phyloP scores from a whole-genome alignment of 2,797 vertebrate genomes.

The Catostomus latipinnis region DNA sequence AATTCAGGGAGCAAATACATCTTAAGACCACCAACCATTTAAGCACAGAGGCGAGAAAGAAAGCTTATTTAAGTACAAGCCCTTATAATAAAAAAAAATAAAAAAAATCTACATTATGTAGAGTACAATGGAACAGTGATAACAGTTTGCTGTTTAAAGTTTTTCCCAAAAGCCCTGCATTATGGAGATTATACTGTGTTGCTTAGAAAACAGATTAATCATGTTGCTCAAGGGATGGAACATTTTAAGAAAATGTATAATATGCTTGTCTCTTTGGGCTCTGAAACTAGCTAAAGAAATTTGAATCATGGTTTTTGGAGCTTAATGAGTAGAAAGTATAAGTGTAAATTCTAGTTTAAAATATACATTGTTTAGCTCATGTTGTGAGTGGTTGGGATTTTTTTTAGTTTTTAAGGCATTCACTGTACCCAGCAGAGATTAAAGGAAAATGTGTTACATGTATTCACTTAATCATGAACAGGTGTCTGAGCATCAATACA shows the following conservation, averaged over 20 bases:
- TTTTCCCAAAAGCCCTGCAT: slow-evolving; percentile 46
- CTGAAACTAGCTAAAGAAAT: slow-evolving; percentile 28
- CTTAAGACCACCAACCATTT: neutral
- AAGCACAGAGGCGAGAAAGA: neutral
- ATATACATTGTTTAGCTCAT: neutral
- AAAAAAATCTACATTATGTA: neutral
- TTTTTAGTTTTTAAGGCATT: too few species aligned
- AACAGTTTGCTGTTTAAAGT: slow-evolving; percentile 43
- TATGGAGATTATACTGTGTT: slow-evolving; percentile 42
- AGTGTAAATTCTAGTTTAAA: too few species aligned
- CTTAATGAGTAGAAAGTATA: too few species aligned
- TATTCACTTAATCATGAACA: too few species aligned
- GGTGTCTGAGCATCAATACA: too few species aligned
- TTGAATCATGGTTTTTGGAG: neutral
- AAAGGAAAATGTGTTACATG: too few species aligned
- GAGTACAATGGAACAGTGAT: slow-evolving; percentile 20
- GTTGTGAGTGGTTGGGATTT: too few species aligned
- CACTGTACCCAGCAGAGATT: too few species aligned
- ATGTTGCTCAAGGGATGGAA: slow-evolving; percentile 36
- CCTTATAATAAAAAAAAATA: neutral
- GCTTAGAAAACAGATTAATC: slow-evolving; percentile 50
- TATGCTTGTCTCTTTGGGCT: neutral
- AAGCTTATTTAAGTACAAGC: neutral
- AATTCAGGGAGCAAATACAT: neutral
- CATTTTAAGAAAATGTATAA: slow-evolving; percentile 36